phyloP scores from a whole-genome alignment of 2,797 vertebrate genomes.

The Phalloptychus januarius region DNA sequence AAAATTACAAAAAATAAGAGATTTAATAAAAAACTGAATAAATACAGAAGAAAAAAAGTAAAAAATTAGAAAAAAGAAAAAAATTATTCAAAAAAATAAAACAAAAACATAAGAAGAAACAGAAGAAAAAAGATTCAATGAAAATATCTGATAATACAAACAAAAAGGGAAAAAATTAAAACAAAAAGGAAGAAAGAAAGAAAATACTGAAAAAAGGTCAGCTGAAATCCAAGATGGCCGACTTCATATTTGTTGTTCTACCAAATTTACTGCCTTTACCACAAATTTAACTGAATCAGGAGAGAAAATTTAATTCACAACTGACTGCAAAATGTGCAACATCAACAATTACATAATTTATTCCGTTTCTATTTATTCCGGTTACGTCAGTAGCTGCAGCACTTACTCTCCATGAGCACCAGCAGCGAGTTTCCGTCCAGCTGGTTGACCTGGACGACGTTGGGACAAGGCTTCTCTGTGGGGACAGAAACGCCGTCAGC shows the following conservation, averaged over 20 bases:
- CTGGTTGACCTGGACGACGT: constrained; percentile 86
- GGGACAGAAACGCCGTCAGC: constrained; percentile 18
- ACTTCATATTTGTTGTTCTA: too few species aligned
- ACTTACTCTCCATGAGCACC: constrained; percentile 87
- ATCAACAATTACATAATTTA: too few species aligned
- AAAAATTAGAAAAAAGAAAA: not conserved
- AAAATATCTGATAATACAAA: not conserved
- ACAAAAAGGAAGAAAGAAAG: not conserved
- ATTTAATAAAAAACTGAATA: not conserved
- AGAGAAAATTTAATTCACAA: not conserved
- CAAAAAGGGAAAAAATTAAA: not conserved
- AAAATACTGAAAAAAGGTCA: too few species aligned
- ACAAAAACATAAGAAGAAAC: not conserved
- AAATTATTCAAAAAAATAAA: not conserved
- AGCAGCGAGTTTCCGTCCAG: constrained; percentile 83
- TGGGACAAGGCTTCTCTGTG: constrained; percentile 78
- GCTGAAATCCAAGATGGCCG: too few species aligned
- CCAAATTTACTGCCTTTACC: too few species aligned
- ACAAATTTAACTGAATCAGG: too few species aligned
- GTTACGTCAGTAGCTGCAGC: too few species aligned
- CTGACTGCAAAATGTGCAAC: too few species aligned
- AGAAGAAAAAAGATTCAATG: not conserved
- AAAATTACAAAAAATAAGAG: too few species aligned
- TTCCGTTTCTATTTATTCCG: too few species aligned
- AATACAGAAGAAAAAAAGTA: not conserved